phyloP scores from a whole-genome alignment of 2,888 invertebrate genomes.

The Trachelus troglodyta region DNA sequence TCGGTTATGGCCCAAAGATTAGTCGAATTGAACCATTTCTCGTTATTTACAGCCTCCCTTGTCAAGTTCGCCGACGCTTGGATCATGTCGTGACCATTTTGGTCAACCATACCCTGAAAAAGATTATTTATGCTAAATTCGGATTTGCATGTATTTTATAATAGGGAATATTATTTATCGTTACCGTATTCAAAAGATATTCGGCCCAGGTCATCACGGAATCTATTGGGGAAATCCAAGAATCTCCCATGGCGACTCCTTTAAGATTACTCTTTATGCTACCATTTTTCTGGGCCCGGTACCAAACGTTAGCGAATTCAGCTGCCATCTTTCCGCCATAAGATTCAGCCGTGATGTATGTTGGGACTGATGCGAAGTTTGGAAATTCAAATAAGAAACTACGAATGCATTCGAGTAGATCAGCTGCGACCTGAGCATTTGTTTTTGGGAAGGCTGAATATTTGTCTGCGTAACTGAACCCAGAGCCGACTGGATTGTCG shows the following conservation, averaged over 20 bases:
- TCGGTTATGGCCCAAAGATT: slow-evolving; percentile 76
- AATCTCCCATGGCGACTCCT: slow-evolving; percentile 87
- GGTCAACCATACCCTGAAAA: slow-evolving; percentile 75
- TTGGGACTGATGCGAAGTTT: slow-evolving; percentile 77
- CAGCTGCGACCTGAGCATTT: slow-evolving; percentile 77
- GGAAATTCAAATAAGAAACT: slow-evolving; percentile 76
- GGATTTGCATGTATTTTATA: background rate
- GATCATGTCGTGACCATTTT: slow-evolving; percentile 73
- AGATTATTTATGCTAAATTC: slow-evolving; percentile 7
- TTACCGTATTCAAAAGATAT: slow-evolving; percentile 78
- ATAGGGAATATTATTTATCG: slow-evolving; percentile 10
- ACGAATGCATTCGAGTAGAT: slow-evolving; percentile 80
- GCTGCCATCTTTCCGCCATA: slow-evolving; percentile 95
- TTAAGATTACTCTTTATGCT: slow-evolving; percentile 76
- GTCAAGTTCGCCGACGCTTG: slow-evolving; percentile 71
- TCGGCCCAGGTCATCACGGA: slow-evolving; percentile 87
- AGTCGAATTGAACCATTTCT: slow-evolving; percentile 73
- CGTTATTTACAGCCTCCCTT: slow-evolving; percentile 70
- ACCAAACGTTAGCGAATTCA: slow-evolving; percentile 77
- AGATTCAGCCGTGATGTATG: slow-evolving; percentile 90
- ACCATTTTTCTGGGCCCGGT: slow-evolving; percentile 73
- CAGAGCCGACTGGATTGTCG: slow-evolving; percentile 91
- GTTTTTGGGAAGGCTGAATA: slow-evolving; percentile 67
- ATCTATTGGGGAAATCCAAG: slow-evolving; percentile 91
- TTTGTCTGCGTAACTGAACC: slow-evolving; percentile 83